Base-by-base conservation (phyloP, 2,797 vertebrate genomes). In the Sebastes matsubarae region DNA sequence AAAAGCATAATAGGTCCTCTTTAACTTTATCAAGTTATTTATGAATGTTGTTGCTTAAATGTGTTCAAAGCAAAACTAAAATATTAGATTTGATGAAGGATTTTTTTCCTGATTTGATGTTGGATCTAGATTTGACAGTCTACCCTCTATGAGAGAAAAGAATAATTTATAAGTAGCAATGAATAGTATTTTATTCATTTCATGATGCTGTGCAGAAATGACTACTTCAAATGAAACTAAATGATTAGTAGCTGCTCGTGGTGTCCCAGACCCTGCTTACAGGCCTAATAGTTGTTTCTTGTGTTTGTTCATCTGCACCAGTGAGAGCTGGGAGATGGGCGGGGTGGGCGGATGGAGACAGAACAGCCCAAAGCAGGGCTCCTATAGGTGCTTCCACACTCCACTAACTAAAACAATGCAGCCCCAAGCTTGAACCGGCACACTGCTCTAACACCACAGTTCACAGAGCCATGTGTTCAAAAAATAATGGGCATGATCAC, bases 401-500 rank as follows among this genome's bases (percentile, higher is more conserved):
- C 74, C 68, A 2, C 72, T 60, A 32, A 82, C 79, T 70, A 25
- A 84, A 87, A 76, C 67, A 67, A 64, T 8, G 27, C 61, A 52
- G 68, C 80, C 75, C 27, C 22, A 1, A 82, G 83, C 75, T 54
- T n/a, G 63, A 76, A 58, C 13, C 0, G 34, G 70, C 82, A 72
- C 32, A 5, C 72, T 75, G 86, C 71, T 73, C 3, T n/a, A 10
- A 81, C 65, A 24, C 68, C 76, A 72, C 68, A 65, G 75, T 87
- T 86, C 80, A 80, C 32, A 74, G 81, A 73, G 68, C 38, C 68
- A 55, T 7, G 52, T 84, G 79, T 80, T 85, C 12, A 82, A 84
- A 88, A 82, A 90, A 86, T 80, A 89, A 90, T 87, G 74, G 78
- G 64, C 79, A 76, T 60, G 74, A 88, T 86, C 84, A 75, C 73